Percentiles rank a stretch among this genome's conserved stretches.
These are phyloP conservation scores for Gryon sp. DNA, from an alignment of 1,140 invertebrate genomes.

Conservation along the genomic window DNA sequence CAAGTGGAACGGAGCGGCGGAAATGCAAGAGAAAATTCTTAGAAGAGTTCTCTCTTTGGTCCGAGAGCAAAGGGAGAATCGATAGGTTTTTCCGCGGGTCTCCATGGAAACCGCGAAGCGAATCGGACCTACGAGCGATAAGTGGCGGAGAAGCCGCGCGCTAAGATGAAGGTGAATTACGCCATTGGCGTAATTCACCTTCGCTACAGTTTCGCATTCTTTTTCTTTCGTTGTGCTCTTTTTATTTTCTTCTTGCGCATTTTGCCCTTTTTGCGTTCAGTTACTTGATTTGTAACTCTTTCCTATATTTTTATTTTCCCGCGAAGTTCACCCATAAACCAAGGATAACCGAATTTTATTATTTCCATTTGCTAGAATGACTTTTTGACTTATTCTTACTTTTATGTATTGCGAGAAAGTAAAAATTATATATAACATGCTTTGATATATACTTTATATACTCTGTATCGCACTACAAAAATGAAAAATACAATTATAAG, in stretches of 20 bases:
- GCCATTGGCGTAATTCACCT: conserved; percentile 63
- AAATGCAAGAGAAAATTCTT: conserved; percentile 67
- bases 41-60: conserved; percentile 76
- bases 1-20: conserved; percentile 16
- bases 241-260: conserved; percentile 27
- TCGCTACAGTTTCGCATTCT: conserved; percentile 52
- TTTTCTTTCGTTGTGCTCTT: conserved; percentile 48
- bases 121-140: conserved; percentile 70
- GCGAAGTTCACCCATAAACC: conserved; percentile 35
- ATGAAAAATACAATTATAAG: too few species aligned
- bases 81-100: conserved; percentile 79
- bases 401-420: conserved; percentile 10
- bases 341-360: conserved; percentile 49
- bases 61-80: conserved; percentile 78
- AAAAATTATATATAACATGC: neutral
- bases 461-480: too few species aligned
- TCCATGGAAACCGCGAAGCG: conserved; percentile 78
- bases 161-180: conserved; percentile 60
- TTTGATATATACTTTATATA: neutral
- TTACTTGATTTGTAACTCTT: conserved; percentile 44
- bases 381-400: conserved; percentile 24
- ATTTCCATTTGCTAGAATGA: conserved; percentile 32
- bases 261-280: conserved; percentile 9
- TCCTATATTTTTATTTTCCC: conserved; percentile 32
- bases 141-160: conserved; percentile 65